phyloP scores from a whole-genome alignment of 2,797 vertebrate species.

The Neosalanx taihuensis region DNA sequence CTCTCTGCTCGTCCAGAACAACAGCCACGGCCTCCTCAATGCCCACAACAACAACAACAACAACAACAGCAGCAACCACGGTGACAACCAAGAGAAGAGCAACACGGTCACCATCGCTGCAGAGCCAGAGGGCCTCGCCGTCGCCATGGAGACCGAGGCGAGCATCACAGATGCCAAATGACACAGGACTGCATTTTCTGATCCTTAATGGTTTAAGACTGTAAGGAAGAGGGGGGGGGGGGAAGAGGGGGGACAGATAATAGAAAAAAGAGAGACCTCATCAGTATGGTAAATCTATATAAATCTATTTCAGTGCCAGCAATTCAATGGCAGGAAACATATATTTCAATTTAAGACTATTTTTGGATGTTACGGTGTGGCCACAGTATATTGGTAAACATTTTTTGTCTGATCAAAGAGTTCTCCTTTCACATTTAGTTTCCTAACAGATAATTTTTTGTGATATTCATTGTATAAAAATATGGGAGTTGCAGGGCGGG shows the following conservation, averaged over 20 bases:
- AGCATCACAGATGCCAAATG: slow-evolving; percentile 75
- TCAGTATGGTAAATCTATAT: slow-evolving; percentile 74
- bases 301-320: slow-evolving; percentile 69
- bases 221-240: slow-evolving; percentile 31
- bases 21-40: slow-evolving; percentile 73
- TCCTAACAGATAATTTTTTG: slow-evolving; percentile 74
- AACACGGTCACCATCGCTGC: slow-evolving; percentile 11
- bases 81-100: slow-evolving; percentile 40
- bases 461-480: slow-evolving; percentile 71
- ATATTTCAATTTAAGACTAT: slow-evolving; percentile 78
- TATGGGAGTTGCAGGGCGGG: slow-evolving; percentile 62
- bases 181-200: slow-evolving; percentile 70
- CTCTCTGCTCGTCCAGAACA: slow-evolving; percentile 78
- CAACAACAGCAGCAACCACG: slow-evolving; percentile 54
- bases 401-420: slow-evolving; percentile 80
- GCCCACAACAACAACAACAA: slow-evolving; percentile 76
- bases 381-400: slow-evolving; percentile 79
- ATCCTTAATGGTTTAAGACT: slow-evolving; percentile 64
- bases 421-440: slow-evolving; percentile 79
- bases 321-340: slow-evolving; percentile 74
- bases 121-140: slow-evolving; percentile 35
- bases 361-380: slow-evolving; percentile 82
- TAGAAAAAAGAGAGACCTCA: slow-evolving; percentile 75
- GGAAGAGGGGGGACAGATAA: slow-evolving; percentile 35
- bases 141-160: slow-evolving; percentile 26